Base-by-base conservation (phyloP, 2,888 invertebrate species). In the Conomelus anceps region DNA sequence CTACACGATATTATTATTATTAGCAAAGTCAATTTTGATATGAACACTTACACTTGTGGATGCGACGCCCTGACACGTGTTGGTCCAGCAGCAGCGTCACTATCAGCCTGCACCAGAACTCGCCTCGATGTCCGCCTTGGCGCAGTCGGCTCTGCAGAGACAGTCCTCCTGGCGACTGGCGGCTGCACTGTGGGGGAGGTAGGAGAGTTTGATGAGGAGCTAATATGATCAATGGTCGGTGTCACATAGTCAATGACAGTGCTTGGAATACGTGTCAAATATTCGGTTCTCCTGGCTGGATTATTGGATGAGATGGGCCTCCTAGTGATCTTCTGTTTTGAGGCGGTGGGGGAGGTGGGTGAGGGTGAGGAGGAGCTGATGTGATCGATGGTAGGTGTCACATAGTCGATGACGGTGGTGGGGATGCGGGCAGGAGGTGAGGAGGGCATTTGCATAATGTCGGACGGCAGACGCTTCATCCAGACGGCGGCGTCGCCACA, bases 111-210 rank as follows among this genome's bases (percentile, higher is more conserved):
- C n/a, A 63, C 63, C 3, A 63, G n/a, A 1, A 63, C n/a, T 1
- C 89, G 22, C 20, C 89, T 84, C 23, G 90, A 87, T 23, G 84
- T 88, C 29, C 90, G 90, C 22, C 89, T 88, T 22, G 91, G 90
- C 7, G 63, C 63, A 0, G 63, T 63, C n/a, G 63, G 63, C n/a
- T 63, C 63, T 1, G 20, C n/a, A 3, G 63, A 63, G 6, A n/a
- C 63, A 7, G n/a, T n/a, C 0, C 63, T 20, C 34, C 34, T 34
- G 9, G 34, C 34, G 9, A 17, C 6, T 0, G n/a, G 63, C 4
- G 63, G n/a, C n/a, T 1, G n/a, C 20, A 6, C 63, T n/a, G n/a
- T 63, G 1, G 63, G 63, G 11, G 63, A 63, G 3, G 63, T 63
- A 1, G 63, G 63, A 6, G 63, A 63, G 7, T 63, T 63, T 1